Base-by-base conservation (phyloP, 2,888 invertebrate genomes). In the Polymixis flavicincta region DNA sequence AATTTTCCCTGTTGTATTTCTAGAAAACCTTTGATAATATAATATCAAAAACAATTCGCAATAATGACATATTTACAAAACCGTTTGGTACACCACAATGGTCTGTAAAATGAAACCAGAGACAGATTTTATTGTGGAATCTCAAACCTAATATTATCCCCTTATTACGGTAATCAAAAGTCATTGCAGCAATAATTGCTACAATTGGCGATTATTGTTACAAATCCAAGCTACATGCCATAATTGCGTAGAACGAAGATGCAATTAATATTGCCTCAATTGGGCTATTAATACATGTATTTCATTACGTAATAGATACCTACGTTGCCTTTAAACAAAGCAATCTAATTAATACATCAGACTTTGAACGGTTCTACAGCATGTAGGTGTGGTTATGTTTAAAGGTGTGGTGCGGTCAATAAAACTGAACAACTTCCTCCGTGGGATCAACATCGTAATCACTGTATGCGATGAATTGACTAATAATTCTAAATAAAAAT, bases 161-260 rank as follows among this genome's bases (percentile, higher is more conserved):
- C 72, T 73, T 71, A 83, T 61, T 81, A 57, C 67, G 25, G 71
- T 68, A 81, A 85, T 81, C 52, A 80, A 85, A 84, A 81, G 60
- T 76, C 77, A 85, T 25, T 73, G 77, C 76, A 73, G 64, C 32
- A 48, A 76, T 80, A 64, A 82, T 50, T 13, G 48, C 76, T 63
- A 70, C 50, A 84, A 75, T 74, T 42, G 76, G 76, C 6, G 83
- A 78, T 82, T 67, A 72, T 68, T 45, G 45, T 64, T 45, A 54
- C 59, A 74, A 83, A 80, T 71, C 14, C 66, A 57, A 17, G 37
- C 22, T 70, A 64, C 57, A 71, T 37, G 54, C 50, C 37, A 54
- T 45, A 22, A 72, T 83, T 57, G 50, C 52, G 48, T 50, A n/a
- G 7, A 45, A 57, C 14, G 6, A 42, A 25, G 42, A 61, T 63